Evolutionary conservation across 2,888 invertebrate species (phyloP).

Genomic region (Acholoe squamosa): DNA sequence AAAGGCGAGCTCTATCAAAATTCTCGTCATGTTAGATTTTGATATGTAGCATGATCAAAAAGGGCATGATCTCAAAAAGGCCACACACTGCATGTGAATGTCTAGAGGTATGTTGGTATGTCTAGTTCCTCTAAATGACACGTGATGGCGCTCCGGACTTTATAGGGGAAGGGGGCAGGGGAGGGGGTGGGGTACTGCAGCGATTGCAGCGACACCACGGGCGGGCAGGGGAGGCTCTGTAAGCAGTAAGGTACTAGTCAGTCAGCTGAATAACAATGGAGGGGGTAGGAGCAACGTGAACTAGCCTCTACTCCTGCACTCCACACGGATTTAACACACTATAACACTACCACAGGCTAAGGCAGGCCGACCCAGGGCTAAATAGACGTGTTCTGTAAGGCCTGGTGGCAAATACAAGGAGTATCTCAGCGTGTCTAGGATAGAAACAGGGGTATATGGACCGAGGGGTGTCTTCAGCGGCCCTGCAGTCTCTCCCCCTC

Average conservation of each 20-base stretch:
- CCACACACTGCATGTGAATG: too few relatives aligned
- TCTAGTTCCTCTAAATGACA: conserved; percentile 14
- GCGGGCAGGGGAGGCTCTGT: not conserved
- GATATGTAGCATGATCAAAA: too few relatives aligned
- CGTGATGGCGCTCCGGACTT: conserved; percentile 8
- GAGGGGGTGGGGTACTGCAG: not conserved
- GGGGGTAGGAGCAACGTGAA: not conserved
- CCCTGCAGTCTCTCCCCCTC: not conserved
- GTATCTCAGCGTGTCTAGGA: not conserved
- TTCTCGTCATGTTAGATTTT: too few relatives aligned
- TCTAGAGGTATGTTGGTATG: not conserved
- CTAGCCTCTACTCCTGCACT: not conserved
- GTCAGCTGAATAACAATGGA: conserved; percentile 29
- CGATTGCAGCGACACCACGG: not conserved
- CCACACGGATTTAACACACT: not conserved
- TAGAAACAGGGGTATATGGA: not conserved
- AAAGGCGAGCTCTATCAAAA: too few relatives aligned
- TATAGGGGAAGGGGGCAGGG: not conserved
- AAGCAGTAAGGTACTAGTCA: not conserved
- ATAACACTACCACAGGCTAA: not conserved
- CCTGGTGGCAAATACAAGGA: not conserved
- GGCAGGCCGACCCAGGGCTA: not conserved
- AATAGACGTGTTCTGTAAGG: not conserved
- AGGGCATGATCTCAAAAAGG: too few relatives aligned
- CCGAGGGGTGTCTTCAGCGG: not conserved